These are phyloP conservation scores for Columbina picui DNA, from an alignment of 2,113 vertebrate species.

Conservation along the genomic window DNA sequence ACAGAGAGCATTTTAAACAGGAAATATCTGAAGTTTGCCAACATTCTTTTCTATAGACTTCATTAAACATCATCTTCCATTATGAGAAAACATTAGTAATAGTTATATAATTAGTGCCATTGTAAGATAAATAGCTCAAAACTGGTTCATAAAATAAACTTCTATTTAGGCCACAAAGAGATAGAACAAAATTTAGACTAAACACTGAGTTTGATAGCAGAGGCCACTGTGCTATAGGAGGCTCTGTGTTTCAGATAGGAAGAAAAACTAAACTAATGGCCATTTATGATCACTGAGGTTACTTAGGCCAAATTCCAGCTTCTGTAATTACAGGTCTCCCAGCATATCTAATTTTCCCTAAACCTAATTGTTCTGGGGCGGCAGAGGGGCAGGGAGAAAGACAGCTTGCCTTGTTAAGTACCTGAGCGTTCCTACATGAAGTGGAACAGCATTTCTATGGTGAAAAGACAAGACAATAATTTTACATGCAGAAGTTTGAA, in stretches of 20 bases:
- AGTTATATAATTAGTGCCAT: slow-evolving; percentile 19
- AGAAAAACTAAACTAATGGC: slow-evolving; percentile 24
- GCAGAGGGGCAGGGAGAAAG: accelerated
- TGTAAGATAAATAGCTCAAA: slow-evolving; percentile 40
- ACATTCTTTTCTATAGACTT: slow-evolving; percentile 15
- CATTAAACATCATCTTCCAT: background rate
- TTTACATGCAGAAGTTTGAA: background rate
- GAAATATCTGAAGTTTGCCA: slow-evolving; percentile 11
- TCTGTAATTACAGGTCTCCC: slow-evolving; percentile 13
- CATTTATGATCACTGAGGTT: background rate
- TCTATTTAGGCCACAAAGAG: slow-evolving; percentile 4
- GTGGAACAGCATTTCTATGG: background rate
- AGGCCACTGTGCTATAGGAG: background rate
- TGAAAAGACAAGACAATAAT: background rate
- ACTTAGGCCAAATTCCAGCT: slow-evolving; percentile 20
- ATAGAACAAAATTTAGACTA: slow-evolving; percentile 53
- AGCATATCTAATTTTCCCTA: background rate
- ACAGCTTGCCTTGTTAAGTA: background rate
- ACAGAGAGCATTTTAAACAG: slow-evolving; percentile 12
- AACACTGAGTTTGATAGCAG: slow-evolving; percentile 44
- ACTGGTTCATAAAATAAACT: slow-evolving; percentile 21
- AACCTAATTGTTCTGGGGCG: background rate
- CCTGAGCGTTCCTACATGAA: background rate
- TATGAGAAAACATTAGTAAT: slow-evolving; percentile 26
- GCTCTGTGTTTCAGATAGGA: slow-evolving; percentile 37